A percentile compares a stretch with the other conserved stretches of the same genome.
These are phyloP conservation scores for Actenoides lindsayi DNA, from an alignment of 2,113 vertebrate genomes.

Conservation along the genomic window DNA sequence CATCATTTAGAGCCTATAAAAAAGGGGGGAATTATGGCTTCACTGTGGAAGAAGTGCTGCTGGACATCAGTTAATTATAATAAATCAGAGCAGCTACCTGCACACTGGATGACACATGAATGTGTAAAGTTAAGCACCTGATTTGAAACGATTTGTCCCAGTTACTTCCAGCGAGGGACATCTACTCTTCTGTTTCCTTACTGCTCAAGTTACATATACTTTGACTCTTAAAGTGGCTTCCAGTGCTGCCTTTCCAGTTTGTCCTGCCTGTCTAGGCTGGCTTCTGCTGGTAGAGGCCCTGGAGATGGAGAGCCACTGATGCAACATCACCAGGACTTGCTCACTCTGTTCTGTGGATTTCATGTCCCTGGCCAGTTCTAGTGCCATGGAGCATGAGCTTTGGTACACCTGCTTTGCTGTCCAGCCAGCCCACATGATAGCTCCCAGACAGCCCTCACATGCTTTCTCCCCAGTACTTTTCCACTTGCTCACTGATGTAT, in stretches of 20 bases:
- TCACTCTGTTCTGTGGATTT: accelerated
- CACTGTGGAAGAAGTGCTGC: not conserved
- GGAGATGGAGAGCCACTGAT: not conserved
- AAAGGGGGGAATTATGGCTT: not conserved
- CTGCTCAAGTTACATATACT: not conserved
- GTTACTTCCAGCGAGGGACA: not conserved
- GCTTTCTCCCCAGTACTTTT: slow-evolving; percentile 16
- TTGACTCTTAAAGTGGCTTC: not conserved
- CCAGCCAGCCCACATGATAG: accelerated
- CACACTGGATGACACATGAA: not conserved
- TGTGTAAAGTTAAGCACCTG: not conserved
- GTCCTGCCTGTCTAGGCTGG: not conserved
- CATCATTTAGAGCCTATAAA: not conserved
- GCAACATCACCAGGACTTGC: not conserved
- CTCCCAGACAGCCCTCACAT: not conserved
- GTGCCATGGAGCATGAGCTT: accelerated
- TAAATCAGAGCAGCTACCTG: not conserved
- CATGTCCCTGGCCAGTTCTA: accelerated
- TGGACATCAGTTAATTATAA: not conserved
- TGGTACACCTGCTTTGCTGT: accelerated
- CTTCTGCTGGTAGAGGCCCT: accelerated
- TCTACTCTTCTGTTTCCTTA: not conserved
- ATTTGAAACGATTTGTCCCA: not conserved
- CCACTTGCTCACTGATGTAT: not conserved
- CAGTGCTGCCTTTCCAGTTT: not conserved